Evolutionary conservation across 2,888 invertebrate genomes (phyloP).

Genomic region (Patella ulyssiponensis): DNA sequence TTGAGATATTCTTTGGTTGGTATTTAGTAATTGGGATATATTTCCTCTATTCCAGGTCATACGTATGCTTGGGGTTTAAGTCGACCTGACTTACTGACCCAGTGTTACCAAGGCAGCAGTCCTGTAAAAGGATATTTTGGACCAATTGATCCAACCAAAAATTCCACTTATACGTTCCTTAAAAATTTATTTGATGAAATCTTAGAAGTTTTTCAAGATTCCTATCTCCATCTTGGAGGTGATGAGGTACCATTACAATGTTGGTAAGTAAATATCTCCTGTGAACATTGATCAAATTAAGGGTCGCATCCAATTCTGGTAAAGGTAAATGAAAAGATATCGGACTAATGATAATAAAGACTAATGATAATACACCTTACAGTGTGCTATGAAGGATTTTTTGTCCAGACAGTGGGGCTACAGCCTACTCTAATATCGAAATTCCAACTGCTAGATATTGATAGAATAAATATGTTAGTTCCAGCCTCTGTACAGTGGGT

Average conservation of each 20-base stretch:
- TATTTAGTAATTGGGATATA: no score
- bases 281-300: no score
- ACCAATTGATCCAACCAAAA: slow-evolving; percentile 85
- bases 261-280: slow-evolving; percentile 78
- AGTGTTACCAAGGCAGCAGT: slow-evolving; percentile 62
- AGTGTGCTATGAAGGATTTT: background rate
- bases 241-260: slow-evolving; percentile 90
- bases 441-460: no score
- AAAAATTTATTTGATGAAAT: slow-evolving; percentile 81
- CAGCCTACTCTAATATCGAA: no score
- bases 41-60: slow-evolving; percentile 60
- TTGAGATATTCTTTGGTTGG: no score
- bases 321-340: no score
- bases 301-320: no score
- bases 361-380: background rate
- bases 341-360: background rate
- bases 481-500: no score
- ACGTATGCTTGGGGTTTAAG: slow-evolving; percentile 71
- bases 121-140: slow-evolving; percentile 78
- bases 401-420: no score
- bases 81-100: slow-evolving; percentile 67
- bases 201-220: slow-evolving; percentile 82
- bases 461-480: no score
- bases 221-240: slow-evolving; percentile 90
- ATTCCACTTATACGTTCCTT: slow-evolving; percentile 81